Base-by-base conservation (phyloP, 2,888 invertebrate genomes). In the Ochropacha duplaris region DNA sequence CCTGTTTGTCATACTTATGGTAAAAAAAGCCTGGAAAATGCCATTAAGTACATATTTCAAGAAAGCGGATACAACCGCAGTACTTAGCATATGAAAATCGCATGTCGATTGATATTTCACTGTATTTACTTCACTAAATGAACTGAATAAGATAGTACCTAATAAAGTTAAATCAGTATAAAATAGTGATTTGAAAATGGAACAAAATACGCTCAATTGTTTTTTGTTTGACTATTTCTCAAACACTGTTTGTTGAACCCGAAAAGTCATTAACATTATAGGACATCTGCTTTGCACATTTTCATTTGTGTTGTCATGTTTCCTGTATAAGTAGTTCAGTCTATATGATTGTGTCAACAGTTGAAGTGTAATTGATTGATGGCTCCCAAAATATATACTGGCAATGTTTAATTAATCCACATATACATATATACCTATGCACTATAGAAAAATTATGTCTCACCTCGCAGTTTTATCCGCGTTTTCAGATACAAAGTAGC, bases 221-320 rank as follows among this genome's bases (percentile, higher is more conserved):
- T 12, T 31, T 49, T 26, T 51, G 22, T 28, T 28, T 49, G 51
- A 44, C 50, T 16, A 54, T 22, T 54, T 22, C 50, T 22, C 22
- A 50, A 19, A 26, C 49, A 31, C 49, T 62, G 59, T 64, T 61
- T 58, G 61, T 62, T 58, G 57, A 62, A 61, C 64, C 59, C 54
- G 31, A 70, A 60, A 61, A 75, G 75, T 78, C 77, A 80, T 81
- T 80, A 79, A 69, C 77, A 66, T 61, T 54, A 60, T 49, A 31
- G 12, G 64, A 68, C 78, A 78, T 78, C 69, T 78, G 78, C 57
- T 65, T 59, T 62, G 71, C 78, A 78, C 69, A 62, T 77, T 73
- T 67, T 55, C 6, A 34, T 52, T 54, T 49, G 16, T 50, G 50
- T 52, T 49, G 56, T 54, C 31, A 39, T 50, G 51, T 55, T 57